Conservation (phyloP, 2,113 vertebrate species). For the Dicrurus megarhynchus region DNA sequence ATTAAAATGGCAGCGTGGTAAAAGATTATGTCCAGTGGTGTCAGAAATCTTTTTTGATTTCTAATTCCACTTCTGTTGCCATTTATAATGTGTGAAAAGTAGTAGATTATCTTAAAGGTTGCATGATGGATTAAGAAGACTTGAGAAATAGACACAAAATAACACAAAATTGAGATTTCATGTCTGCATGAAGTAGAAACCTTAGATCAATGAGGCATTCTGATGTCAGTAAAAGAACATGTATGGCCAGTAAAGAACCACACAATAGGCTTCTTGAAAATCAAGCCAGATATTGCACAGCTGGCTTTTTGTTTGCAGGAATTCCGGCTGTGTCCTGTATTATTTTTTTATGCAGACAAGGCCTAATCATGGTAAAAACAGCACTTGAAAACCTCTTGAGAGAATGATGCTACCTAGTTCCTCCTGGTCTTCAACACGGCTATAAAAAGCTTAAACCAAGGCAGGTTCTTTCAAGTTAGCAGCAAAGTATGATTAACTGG, state of each 20-base stretch:
- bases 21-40: background rate
- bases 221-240: background rate
- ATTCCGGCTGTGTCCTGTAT: background rate
- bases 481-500: conserved; percentile 36
- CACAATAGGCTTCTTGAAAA: background rate
- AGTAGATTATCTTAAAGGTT: background rate
- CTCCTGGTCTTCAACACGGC: background rate
- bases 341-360: background rate
- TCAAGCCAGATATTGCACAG: background rate
- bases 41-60: background rate
- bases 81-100: background rate
- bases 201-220: background rate
- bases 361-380: background rate
- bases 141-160: background rate
- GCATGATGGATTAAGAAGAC: background rate
- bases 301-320: background rate
- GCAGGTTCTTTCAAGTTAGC: background rate
- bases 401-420: background rate
- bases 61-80: background rate
- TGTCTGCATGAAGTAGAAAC: background rate
- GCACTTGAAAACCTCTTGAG: background rate
- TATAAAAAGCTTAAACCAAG: conserved; percentile 1
- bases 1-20: background rate
- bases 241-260: background rate
- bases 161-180: background rate